Conservation (phyloP, 2,113 vertebrate species). For the Peromyscus californicus region DNA sequence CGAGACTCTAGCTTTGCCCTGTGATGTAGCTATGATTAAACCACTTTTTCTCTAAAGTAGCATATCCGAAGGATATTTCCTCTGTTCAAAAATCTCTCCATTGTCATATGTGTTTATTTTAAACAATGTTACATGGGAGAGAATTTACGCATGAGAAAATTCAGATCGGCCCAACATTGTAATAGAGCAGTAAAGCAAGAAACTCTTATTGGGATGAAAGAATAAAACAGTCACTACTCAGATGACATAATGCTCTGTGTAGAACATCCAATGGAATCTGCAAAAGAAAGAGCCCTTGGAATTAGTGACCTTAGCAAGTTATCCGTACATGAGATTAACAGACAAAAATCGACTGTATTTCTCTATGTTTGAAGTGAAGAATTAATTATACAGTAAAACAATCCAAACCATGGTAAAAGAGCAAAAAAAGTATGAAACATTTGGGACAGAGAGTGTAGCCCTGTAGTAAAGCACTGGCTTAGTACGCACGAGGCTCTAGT, state of each 20-base stretch:
- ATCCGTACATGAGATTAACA: not conserved
- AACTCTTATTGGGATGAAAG: not conserved
- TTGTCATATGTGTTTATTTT: not conserved
- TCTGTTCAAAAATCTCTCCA: not conserved
- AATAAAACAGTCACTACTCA: not conserved
- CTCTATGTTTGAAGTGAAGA: not conserved
- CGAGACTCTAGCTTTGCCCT: not conserved
- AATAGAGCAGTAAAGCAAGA: not conserved
- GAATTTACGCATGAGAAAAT: not conserved
- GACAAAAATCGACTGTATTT: not conserved
- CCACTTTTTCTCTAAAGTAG: not conserved
- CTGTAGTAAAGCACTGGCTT: not conserved
- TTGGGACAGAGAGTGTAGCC: not conserved
- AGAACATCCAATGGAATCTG: not conserved
- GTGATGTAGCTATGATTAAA: not conserved
- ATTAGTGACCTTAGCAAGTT: not conserved
- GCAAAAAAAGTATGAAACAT: not conserved
- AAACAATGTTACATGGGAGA: not conserved
- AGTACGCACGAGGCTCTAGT: not conserved
- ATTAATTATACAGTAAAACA: not conserved
- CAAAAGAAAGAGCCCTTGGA: not conserved
- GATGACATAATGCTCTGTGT: not conserved
- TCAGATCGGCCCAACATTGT: not conserved
- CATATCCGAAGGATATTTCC: not conserved
- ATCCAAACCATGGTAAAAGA: not conserved